phyloP scores from a whole-genome alignment of 2,888 invertebrate genomes.

The Tenthredo notha region DNA sequence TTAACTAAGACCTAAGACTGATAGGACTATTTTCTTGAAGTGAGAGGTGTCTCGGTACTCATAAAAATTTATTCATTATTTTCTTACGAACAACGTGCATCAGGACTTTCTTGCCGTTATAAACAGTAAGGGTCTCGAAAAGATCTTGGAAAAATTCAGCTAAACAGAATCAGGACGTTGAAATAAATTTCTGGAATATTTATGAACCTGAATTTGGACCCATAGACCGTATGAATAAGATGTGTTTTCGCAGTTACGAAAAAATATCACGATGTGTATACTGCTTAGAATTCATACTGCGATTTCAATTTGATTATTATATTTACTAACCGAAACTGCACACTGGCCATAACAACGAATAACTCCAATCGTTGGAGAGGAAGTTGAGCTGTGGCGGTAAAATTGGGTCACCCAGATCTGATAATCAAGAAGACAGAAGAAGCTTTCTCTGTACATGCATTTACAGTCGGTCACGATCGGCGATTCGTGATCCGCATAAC shows the following conservation, averaged over 20 bases:
- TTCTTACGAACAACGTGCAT: background rate
- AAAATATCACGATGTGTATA: background rate
- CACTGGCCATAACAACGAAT: constrained; percentile 8
- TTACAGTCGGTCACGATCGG: constrained; percentile 47
- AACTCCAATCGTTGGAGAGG: constrained; percentile 24
- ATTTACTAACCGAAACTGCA: background rate
- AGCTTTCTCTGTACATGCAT: constrained; percentile 69
- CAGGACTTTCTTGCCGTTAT: background rate
- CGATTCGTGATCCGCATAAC: constrained; percentile 49
- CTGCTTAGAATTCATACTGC: background rate
- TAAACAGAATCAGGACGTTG: background rate
- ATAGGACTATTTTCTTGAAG: constrained; percentile 4
- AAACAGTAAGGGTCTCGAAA: background rate
- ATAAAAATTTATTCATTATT: background rate
- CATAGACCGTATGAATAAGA: background rate
- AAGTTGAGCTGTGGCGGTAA: constrained; percentile 62
- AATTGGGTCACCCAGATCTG: constrained; percentile 77
- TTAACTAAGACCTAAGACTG: constrained; percentile 42
- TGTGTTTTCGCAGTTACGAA: background rate
- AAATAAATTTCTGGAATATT: background rate
- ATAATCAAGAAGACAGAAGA: constrained; percentile 69
- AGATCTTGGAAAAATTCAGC: background rate
- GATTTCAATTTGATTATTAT: background rate
- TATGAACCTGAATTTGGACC: background rate
- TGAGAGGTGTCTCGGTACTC: background rate